Percentiles rank a stretch among this genome's conserved stretches.
These are phyloP conservation scores for Diploscapter pachys DNA, from an alignment of 1,140 invertebrate genomes.

Conservation along the genomic window DNA sequence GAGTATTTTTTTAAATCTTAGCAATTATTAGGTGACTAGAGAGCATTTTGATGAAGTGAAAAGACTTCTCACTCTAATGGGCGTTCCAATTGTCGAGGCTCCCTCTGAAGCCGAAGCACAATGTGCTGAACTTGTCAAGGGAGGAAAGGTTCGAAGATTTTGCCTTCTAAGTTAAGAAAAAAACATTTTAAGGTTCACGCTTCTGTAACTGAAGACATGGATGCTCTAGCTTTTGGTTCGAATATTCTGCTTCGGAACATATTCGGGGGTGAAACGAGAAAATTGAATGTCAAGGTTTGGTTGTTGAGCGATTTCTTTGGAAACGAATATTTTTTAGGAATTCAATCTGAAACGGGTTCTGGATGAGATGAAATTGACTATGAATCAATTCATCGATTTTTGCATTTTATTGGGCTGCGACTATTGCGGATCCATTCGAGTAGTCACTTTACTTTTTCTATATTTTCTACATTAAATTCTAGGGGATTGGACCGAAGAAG, in stretches of 20 bases:
- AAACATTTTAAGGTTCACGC: slow-evolving; percentile 70
- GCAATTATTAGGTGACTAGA: slow-evolving; percentile 69
- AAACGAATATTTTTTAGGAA: slow-evolving; percentile 70
- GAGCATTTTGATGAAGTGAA: slow-evolving; percentile 83
- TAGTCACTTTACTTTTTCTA: background rate
- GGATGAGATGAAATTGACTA: slow-evolving; percentile 73
- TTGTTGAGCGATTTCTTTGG: too few species aligned
- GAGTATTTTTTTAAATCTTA: background rate
- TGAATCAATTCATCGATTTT: slow-evolving; percentile 87
- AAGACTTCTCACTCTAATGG: slow-evolving; percentile 84
- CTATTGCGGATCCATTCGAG: slow-evolving; percentile 86
- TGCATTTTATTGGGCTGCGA: slow-evolving; percentile 97
- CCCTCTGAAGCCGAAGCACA: slow-evolving; percentile 99
- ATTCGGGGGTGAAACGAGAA: slow-evolving; percentile 65
- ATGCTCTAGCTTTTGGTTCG: slow-evolving; percentile 93
- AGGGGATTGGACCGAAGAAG: slow-evolving; percentile 88
- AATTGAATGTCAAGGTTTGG: slow-evolving; percentile 74
- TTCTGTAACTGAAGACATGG: slow-evolving; percentile 99
- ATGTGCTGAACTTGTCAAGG: slow-evolving; percentile 87
- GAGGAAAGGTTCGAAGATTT: slow-evolving; percentile 68
- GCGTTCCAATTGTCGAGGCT: slow-evolving; percentile 87
- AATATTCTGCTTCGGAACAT: slow-evolving; percentile 81
- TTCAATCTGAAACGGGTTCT: slow-evolving; percentile 82
- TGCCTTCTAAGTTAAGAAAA: background rate
- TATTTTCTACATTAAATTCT: slow-evolving; percentile 11